Base-by-base conservation (phyloP, 2,113 vertebrate species). In the Epinephelus lanceolatus region DNA sequence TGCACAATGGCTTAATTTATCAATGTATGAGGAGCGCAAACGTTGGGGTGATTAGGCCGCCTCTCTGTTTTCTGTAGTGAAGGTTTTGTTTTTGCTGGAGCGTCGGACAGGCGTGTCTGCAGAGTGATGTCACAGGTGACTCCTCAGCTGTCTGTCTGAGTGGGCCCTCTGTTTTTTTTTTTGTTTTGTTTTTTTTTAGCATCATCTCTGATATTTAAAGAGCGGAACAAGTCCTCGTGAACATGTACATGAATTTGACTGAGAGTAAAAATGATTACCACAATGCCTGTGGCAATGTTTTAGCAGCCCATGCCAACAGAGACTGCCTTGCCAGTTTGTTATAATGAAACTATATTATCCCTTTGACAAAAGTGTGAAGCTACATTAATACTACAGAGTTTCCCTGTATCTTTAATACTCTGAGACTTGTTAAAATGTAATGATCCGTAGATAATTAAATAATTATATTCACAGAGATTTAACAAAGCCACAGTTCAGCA, bases 1-100 rank as follows among this genome's bases (percentile, higher is more conserved):
- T 51, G 68, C 88, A 95, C 94, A 94, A 95, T 95, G 90, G 89
- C 87, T 94, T 92, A 91, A 95, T 96, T 94, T 93, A 91, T 95
- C 94, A 95, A 88, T 30, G 86, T 81, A 89, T 78, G 87, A 82
- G 56, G 60, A 86, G 81, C 30, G 72, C 84, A 90, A 78, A 87
- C 67, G 81, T 80, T 61, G 81, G 80, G 69, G 70, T 47, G 87
- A 94, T 94, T 91, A 94, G 79, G 70, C 57, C 51, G 86, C 56
- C 37, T 90, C 73, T 86, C 68, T 84, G 69, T 87, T 91, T 87
- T 87, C 62, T 82, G 69, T 60, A 18, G 47, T 6, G 68, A 74
- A 56, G 78, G 75, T 86, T 91, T 45, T 93, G 78, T 91, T 92
- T 89, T 89, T 66, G 30, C 65, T 13, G 8, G 49, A 78, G 69